Evolutionary conservation across 2,888 invertebrate genomes (phyloP), one percentile per base, ranked within the genome.

Genomic region (Mimachlamys varia): DNA sequence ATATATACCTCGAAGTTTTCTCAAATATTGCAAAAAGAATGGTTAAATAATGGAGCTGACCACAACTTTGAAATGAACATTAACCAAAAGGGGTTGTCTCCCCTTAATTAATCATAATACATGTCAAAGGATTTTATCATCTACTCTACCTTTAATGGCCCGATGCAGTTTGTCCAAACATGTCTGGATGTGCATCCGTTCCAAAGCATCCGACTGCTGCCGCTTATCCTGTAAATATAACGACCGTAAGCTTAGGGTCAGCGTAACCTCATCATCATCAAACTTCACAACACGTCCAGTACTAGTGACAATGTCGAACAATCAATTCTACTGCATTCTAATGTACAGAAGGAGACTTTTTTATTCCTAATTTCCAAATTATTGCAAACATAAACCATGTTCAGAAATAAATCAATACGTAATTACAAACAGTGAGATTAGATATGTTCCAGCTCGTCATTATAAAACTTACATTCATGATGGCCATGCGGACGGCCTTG

Each of bases 101-200:
- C 53, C 19, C 53, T 19, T 10, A 19, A 44, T 44, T 44, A 44
- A 44, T 44, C 44, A 53, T 17, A 53, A 53, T 10, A 53, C 15
- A 53, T 53, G 19, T 53, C 19, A 19, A 53, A 7, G 15, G 53
- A 53, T 53, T 53, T 10, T 10, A 22, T 22, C n/a, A 62, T 62
- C 22, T 53, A 22, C 55, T 92, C 92, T 92, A 96, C 97, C 96
- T 97, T 98, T 99, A 94, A 99, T 99, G 92, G 98, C 98, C 97
- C 99, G 98, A 96, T 99, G 99, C 94, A 99, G 97, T 91, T 98
- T 98, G 96, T 99, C 99, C 93, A 99, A 97, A 96, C 98, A 99
- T 97, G 98, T 98, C 96, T 99, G 99, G 92, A 99, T 97, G 95
- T 98, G 98, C 95, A 98, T 97, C 95, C 98, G 98, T 96, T 99